Evolutionary conservation across 2,888 invertebrate genomes (phyloP).

Genomic region (Nematopogon swammerdamellus): DNA sequence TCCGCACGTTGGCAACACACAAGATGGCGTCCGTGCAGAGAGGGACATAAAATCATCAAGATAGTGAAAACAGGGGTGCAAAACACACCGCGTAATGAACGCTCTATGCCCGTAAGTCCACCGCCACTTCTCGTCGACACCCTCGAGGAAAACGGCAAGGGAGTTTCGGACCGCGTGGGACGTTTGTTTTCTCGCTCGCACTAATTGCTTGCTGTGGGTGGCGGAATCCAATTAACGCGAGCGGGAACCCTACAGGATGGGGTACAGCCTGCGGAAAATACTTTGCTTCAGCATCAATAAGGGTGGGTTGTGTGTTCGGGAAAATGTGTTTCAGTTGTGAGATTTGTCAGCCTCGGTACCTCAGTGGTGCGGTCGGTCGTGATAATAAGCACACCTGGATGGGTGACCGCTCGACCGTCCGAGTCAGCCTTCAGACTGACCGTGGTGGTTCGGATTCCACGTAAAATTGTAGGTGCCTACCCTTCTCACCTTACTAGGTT

Average conservation of each 20-base stretch:
- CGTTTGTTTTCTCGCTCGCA: constrained; percentile 23
- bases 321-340: no score
- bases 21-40: not conserved
- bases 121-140: not conserved
- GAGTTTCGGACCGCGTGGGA: not conserved
- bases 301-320: no score
- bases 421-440: no score
- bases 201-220: constrained; percentile 41
- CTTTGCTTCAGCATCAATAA: no score
- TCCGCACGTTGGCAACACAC: not conserved
- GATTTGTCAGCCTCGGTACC: no score
- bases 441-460: no score
- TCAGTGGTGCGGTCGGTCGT: no score
- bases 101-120: not conserved
- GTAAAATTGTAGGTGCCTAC: no score
- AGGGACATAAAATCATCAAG: constrained; percentile 1
- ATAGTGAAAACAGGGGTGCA: not conserved
- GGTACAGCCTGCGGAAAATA: constrained; percentile 14
- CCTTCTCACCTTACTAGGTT: no score
- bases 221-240: constrained; percentile 43
- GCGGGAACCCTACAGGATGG: constrained; percentile 19
- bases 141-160: not conserved
- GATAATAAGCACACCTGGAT: no score
- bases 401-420: no score
- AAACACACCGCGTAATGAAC: constrained; percentile 3